Base-by-base conservation (phyloP, 2,888 invertebrate genomes). In the Euplexia lucipara region DNA sequence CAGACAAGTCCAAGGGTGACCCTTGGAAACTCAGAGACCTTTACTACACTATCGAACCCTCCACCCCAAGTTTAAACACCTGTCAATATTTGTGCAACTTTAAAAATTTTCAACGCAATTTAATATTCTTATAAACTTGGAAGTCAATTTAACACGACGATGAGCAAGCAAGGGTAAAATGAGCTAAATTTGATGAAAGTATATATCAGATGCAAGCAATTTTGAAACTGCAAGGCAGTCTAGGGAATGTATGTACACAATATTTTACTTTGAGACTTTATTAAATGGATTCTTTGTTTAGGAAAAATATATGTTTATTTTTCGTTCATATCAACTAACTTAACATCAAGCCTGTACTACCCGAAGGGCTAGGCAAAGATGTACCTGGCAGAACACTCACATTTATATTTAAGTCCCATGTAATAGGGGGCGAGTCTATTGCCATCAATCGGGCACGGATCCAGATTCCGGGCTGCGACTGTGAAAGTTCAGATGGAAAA, bases 41-140 rank as follows among this genome's bases (percentile, higher is more conserved):
- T n/a, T n/a, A n/a, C n/a, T 35, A 47, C 14, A 30, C 53, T 20
- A 9, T 22, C 16, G 39, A 32, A 60, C 78, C 59, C 65, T 51
- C 30, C 8, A 18, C 77, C 78, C 54, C 10, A 32, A 42, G 63
- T 63, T 57, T 10, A 48, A 48, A 53, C 52, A 62, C 64, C 47
- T 58, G 64, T 56, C 66, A 79, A 79, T 82, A 68, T 81, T 79
- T 81, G 48, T 34, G 60, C 64, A 63, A 60, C 62, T 64, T 63
- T 44, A 44, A 41, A 65, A 66, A 66, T 58, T 71, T 58, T 57
- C 64, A 61, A 65, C 52, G 47, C 67, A 75, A 73, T 78, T 68
- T 75, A 70, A 66, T n/a, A n/a, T n/a, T 67, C 60, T 78, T 47
- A 66, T 56, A 56, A 47, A 66, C 34, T 58, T 51, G n/a, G 18